Evolutionary conservation across 1,140 invertebrate genomes (phyloP).

Genomic region (Neodiprion lecontei): DNA sequence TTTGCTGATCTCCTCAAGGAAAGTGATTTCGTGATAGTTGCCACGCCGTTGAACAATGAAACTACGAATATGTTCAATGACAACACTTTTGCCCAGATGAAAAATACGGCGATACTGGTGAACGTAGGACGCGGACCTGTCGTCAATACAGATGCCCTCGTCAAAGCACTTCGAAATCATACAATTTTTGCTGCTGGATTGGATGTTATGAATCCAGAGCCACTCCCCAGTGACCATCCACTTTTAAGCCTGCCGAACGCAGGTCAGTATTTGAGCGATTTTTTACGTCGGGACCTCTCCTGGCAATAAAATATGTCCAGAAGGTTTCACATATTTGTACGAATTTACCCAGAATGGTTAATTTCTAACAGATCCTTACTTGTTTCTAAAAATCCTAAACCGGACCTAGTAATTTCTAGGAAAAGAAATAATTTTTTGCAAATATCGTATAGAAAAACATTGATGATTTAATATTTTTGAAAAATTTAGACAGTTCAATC

Average conservation of each 20-base stretch:
- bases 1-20: conserved; percentile 73
- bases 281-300: conserved; percentile 11
- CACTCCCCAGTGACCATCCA: conserved; percentile 78
- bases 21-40: conserved; percentile 80
- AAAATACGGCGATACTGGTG: conserved; percentile 76
- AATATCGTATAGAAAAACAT: not conserved
- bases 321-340: conserved; percentile 1
- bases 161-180: conserved; percentile 73
- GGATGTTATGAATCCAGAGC: conserved; percentile 91
- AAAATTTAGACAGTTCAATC: no score
- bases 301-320: not conserved
- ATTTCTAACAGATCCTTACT: not conserved
- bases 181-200: conserved; percentile 85
- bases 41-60: conserved; percentile 72
- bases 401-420: conserved; percentile 8
- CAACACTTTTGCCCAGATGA: conserved; percentile 79
- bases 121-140: conserved; percentile 81
- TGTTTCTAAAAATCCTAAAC: not conserved
- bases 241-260: conserved; percentile 81
- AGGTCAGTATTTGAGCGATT: conserved; percentile 61
- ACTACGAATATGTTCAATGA: conserved; percentile 78
- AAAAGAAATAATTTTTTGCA: conserved; percentile 18
- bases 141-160: conserved; percentile 78
- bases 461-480: no score
- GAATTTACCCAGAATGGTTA: not conserved